Evolutionary conservation across 2,113 vertebrate genomes (phyloP), one percentile per base, ranked within the genome.

Genomic region (Merops nubicus): DNA sequence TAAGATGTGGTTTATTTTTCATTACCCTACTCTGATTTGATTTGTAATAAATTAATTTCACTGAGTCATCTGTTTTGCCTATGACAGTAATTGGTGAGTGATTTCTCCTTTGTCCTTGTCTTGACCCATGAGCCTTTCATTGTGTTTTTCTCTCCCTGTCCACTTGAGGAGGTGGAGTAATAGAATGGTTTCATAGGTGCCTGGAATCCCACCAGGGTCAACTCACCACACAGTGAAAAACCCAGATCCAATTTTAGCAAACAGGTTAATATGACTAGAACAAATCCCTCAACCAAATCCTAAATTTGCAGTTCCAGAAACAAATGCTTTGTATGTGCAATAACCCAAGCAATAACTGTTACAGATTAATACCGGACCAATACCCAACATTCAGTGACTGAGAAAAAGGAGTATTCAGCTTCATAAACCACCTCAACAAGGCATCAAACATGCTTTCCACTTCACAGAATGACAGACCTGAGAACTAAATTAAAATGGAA

Each of bases 51-150:
- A 73, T 51, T 34, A 54, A 65, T 85, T 40, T 50, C 50, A n/a
- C 9, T 6, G 11, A 51, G 14, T 21, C 5, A 3, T 60, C 33
- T 73, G 42, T 25, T 85, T 85, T 88, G 11, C n/a, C 9, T 3
- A 2, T n/a, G 7, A 67, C 1, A 3, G n/a, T 62, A 48, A n/a
- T 38, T 48, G 10, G 2, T 18, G 56, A 56, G 22, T 62, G 22
- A 42, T 56, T 25, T 76, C 23, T 22, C 28, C 17, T 8, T 8
- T 47, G 45, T 23, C 26, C 53, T 68, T 59, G 43, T 38, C 16
- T 67, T 4, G 6, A 56, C 31, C 22, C 12, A 14, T 1, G 2
- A 59, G 8, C 18, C 1, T 57, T 73, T 29, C 0, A 3, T 16
- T 1, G 1, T 68, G 28, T 53, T 42, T 82, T 83, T 33, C 17